Base-by-base conservation (phyloP, 2,888 invertebrate species). In the Drosophila monieri region DNA sequence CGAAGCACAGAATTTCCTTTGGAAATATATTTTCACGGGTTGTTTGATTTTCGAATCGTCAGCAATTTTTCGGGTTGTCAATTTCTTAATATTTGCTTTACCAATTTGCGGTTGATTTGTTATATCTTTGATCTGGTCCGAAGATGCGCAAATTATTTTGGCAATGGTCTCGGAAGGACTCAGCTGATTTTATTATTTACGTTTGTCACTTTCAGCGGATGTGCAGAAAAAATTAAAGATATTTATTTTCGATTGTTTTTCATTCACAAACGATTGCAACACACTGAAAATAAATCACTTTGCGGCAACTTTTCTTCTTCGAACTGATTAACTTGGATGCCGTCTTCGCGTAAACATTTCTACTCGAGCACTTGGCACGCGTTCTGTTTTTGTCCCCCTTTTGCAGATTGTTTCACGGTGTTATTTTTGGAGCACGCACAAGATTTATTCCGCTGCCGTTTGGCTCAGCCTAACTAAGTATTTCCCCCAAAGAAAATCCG, bases 341-440 rank as follows among this genome's bases (percentile, higher is more conserved):
- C 23, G 65, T 77, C 60, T 74, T 65, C 60, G 56, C 59, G 68
- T 56, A 62, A 53, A 46, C 58, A 61, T 73, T 68, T 69, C 41
- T 27, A 48, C 43, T 56, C 47, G 79, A 65, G 70, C 77, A 78
- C 77, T 83, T 80, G 77, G 76, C 84, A 68, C 80, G 66, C 80
- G 74, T 70, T 44, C 56, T 77, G 80, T 72, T 76, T 77, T 72
- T 81, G 81, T 84, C 81, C 81, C 83, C 81, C 77, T 81, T 83
- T 77, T 80, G 60, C 60, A 60, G 60, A 60, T 60, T 56, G 44
- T 67, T 51, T 39, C 21, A 12, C 10, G 23, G 46, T 18, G 49
- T 39, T 68, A 69, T 81, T 81, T 81, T 73, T 83, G 84, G 84
- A 67, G 43, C 51, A 52, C 69, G 66, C 66, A 62, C 65, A 78